phyloP scores from a whole-genome alignment of 2,888 invertebrate species.

The Drosophila cognata region DNA sequence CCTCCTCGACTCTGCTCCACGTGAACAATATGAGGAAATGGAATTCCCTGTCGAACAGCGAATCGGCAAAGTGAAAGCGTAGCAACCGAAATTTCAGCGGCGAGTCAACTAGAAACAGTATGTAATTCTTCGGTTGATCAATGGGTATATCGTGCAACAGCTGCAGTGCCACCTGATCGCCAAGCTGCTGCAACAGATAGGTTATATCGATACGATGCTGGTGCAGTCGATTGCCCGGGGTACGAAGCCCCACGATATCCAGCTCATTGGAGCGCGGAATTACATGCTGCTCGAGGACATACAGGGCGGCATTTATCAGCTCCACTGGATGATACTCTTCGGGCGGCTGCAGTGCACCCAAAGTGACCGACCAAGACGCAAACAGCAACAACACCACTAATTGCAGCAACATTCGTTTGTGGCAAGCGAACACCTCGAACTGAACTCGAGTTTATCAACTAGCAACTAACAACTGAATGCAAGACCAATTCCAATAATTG shows the following conservation, averaged over 20 bases:
- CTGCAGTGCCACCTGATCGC: conserved; percentile 56
- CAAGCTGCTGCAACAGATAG: conserved; percentile 53
- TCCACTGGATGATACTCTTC: conserved; percentile 12
- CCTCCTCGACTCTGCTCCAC: background rate
- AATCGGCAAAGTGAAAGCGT: conserved; percentile 50
- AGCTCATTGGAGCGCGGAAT: conserved; percentile 58
- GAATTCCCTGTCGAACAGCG: conserved; percentile 63
- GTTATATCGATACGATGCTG: conserved; percentile 41
- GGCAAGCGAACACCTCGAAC: conserved; percentile 20
- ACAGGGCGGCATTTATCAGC: conserved; percentile 49
- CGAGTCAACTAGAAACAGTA: conserved; percentile 73
- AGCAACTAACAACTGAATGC: background rate
- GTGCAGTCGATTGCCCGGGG: background rate
- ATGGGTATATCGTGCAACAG: conserved; percentile 51
- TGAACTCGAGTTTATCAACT: background rate
- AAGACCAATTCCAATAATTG: conserved; percentile 25
- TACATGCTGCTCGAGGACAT: conserved; percentile 61
- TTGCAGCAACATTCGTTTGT: conserved; percentile 26
- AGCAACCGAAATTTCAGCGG: conserved; percentile 62
- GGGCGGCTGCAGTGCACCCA: conserved; percentile 11
- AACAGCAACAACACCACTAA: background rate
- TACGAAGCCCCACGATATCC: conserved; percentile 63
- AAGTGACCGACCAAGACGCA: background rate
- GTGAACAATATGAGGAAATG: conserved; percentile 76
- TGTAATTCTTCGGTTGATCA: conserved; percentile 60